Evolutionary conservation across 2,888 invertebrate species (phyloP), one percentile per base, ranked within the genome.

Genomic region (Andrena bucephala): DNA sequence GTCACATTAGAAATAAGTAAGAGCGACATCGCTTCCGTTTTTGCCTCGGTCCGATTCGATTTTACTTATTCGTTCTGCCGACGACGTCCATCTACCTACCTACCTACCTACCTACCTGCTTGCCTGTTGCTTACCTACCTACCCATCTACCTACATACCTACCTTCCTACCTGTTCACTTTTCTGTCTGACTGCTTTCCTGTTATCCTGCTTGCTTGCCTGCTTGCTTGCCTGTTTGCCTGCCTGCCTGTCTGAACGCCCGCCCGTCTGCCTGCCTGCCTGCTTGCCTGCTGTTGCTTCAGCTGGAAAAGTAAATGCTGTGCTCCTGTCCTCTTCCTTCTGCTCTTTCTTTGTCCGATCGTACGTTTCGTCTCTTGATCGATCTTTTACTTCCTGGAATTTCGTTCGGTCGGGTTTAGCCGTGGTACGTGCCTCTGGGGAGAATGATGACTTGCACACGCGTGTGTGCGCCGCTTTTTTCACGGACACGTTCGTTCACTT

Each of bases 211-310:
- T 54, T 57, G 24, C 66, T 59, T 66, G 52, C 65, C 48, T 60
- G 33, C 27, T 50, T 54, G 24, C 60, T 62, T 59, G 54, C 42
- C 33, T 77, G 57, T 62, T 24, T 52, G 16, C 50, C 20, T 48
- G 7, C 33, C 65, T 27, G 60, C 33, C 68, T 24, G 57, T 20
- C 59, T 2, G 59, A n/a, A 24, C 31, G 31, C 6, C 29, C 8
- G 48, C n/a, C 48, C 48, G 31, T 63, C 48, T n/a, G 59, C 69
- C 29, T 4, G 70, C 33, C 33, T 66, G 59, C 71, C 78, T 70
- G 81, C 76, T 16, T 83, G 73, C 83, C 83, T 83, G 83, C 83
- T 83, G 83, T 83, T 70, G 63, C 57, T 54, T 68, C 83, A 71
- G 42, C 67, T 68, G 13, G 63, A 82, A 82, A 83, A 67, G 60